Evolutionary conservation across 2,888 invertebrate species (phyloP).

Genomic region (Cyaniris semiargus): DNA sequence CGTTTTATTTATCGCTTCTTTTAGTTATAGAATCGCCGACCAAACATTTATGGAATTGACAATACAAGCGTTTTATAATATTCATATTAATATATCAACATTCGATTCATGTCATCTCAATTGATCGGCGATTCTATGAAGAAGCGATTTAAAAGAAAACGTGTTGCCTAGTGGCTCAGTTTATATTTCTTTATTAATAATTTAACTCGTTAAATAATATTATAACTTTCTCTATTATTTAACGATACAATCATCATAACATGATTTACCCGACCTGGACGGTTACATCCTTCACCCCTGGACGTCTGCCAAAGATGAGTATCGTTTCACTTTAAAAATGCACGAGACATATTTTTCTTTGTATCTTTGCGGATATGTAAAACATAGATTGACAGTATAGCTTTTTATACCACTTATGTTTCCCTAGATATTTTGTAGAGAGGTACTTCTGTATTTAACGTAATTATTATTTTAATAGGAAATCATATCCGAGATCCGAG

Average conservation of each 20-base stretch:
- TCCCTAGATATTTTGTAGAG: neutral
- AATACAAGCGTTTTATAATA: no score
- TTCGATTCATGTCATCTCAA: no score
- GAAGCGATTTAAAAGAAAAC: no score
- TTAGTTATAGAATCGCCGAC: no score
- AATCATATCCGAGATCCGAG: no score
- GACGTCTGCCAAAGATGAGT: neutral
- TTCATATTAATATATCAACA: no score
- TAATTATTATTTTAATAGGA: no score
- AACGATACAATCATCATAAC: neutral
- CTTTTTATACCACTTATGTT: neutral
- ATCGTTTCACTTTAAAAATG: slow-evolving; percentile 10
- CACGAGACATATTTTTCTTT: neutral
- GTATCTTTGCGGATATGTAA: neutral
- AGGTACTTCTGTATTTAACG: neutral
- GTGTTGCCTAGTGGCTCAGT: no score
- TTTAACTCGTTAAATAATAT: neutral
- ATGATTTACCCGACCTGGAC: neutral
- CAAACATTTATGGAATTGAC: no score
- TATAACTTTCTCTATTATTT: neutral
- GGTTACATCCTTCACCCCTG: neutral
- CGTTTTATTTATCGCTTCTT: no score
- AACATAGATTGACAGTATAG: neutral
- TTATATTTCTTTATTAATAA: neutral
- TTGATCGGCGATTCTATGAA: no score